Evolutionary conservation across 2,113 vertebrate genomes (phyloP), one percentile per base, ranked within the genome.

Genomic region (Passer domesticus): DNA sequence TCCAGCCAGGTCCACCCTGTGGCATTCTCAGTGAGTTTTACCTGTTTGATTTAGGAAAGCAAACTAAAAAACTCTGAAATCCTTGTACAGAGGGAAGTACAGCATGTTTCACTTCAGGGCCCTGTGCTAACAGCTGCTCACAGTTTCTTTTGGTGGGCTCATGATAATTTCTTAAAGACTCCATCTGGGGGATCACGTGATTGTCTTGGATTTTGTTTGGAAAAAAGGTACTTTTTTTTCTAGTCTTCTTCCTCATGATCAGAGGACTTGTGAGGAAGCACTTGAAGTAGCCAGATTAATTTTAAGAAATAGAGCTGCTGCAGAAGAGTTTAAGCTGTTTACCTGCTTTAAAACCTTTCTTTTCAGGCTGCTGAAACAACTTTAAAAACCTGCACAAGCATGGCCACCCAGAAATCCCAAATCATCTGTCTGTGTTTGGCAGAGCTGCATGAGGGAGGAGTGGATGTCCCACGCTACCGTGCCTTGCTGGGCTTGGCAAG

Each of bases 391-490:
- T 47, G 27, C 2, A 0, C 11, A 30, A 30, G 14, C 15, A 7
- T 9, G 15, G 47, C 39, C 44, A 5, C 30, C 11, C 79, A 82
- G 52, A 84, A 67, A 11, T 25, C 11, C 16, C 30, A 5, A 20
- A 8, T 89, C 28, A 13, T 41, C 52, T 35, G 50, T 46, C 7
- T 33, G 17, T 39, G 20, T 52, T 53, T 39, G 2, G 6, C 80
- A 41, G 68, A 69, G 59, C 39, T 83, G 47, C 47, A 12, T 17
- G 67, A 24, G 28, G 39, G n/a, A 44, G 0, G 0, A 41, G 58
- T 0, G 9, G 23, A 3, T 66, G 41, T 27, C 3, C 18, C 41
- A 19, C 0, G 0, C 68, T 15, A 33, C 39, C 64, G 24, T 0
- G 17, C 41, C 41, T 44, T 49, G n/a, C 55, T 82, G 62, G 41